These are phyloP conservation scores for Alligator mississippiensis DNA, from an alignment of 2,113 vertebrate species.

Conservation along the genomic window DNA sequence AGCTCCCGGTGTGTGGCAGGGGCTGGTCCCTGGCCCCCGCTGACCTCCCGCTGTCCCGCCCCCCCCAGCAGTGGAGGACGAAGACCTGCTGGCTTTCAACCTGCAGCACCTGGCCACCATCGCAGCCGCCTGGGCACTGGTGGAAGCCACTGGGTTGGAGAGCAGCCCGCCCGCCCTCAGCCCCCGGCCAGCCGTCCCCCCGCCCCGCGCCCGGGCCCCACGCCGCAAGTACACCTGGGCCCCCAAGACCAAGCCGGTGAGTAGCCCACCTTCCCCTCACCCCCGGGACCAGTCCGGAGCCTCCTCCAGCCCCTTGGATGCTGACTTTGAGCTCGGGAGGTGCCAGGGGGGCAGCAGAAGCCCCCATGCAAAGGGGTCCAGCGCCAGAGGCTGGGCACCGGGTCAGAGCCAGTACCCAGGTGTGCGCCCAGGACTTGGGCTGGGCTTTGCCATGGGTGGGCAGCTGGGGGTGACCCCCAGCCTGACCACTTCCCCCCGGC, in stretches of 20 bases:
- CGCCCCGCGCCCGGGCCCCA: constrained; percentile 84
- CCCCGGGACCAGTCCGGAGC: accelerated
- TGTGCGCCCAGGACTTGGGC: not conserved
- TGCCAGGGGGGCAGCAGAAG: too few relatives aligned
- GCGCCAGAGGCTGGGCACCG: too few relatives aligned
- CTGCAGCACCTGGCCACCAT: constrained; percentile 92
- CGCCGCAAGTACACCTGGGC: constrained; percentile 93
- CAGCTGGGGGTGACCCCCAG: accelerated
- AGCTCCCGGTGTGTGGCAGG: too few relatives aligned
- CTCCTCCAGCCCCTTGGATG: not conserved
- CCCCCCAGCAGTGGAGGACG: constrained; percentile 75
- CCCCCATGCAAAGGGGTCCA: too few relatives aligned
- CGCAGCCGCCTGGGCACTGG: constrained; percentile 90
- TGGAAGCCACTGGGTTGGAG: constrained; percentile 79
- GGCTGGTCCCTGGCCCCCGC: not conserved
- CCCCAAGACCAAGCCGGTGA: constrained; percentile 93
- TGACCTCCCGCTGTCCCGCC: accelerated
- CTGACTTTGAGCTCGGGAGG: too few relatives aligned
- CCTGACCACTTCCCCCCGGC: not conserved
- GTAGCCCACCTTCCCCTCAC: not conserved
- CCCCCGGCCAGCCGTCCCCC: constrained; percentile 57
- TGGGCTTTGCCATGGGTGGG: accelerated
- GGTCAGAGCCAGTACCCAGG: not conserved
- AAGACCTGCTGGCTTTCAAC: constrained; percentile 89
- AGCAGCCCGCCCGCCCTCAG: constrained; percentile 67